Base-by-base conservation (phyloP, 1,140 invertebrate species). In the Acromyrmex charruanus region DNA sequence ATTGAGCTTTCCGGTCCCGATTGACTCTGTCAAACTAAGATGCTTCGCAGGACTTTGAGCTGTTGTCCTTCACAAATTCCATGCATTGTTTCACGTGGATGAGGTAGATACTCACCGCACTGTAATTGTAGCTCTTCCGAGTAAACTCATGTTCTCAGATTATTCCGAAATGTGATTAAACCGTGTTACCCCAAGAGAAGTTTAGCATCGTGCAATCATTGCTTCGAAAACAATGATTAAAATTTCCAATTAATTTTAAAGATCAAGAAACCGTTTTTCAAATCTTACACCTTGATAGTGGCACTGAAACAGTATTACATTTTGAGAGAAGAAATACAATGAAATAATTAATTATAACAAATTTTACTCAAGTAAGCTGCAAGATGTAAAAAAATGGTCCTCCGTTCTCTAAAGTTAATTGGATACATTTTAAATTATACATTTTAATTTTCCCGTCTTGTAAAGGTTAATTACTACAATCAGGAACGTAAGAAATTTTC, bases 51-150 rank as follows among this genome's bases (percentile, higher is more conserved):
- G n/a, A 31, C n/a, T 49, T 53, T 79, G 25, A 51, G 9, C 39
- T 14, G 49, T 0, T 28, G 58, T 53, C 61, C 61, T 49, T 79
- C 44, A 28, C 14, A 51, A 80, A 53, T 80, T 80, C 63, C 61
- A 12, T 10, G 44, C 77, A 68, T 68, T 65, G 55, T 77, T 35
- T 77, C 35, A n/a, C 25, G 39, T 31, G 31, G 25, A 59, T 58
- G 55, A 75, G 21, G 10, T 59, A 59, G 21, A 59, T 59, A 3
- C 72, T 75, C 72, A 28, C 18, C 31, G 53, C 18, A 21, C 16
- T 53, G 72, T 39, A 31, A 75, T 35, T 21, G 53, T 25, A 51
- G 21, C 25, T 18, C 44, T 71, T 49, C 16, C 21, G 25, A 3
- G 21, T 53, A 31, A 72, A 53, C 3, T 51, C 44, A 12, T 71